Conservation (phyloP, 2,113 vertebrate species). For the Desmodus rotundus region DNA sequence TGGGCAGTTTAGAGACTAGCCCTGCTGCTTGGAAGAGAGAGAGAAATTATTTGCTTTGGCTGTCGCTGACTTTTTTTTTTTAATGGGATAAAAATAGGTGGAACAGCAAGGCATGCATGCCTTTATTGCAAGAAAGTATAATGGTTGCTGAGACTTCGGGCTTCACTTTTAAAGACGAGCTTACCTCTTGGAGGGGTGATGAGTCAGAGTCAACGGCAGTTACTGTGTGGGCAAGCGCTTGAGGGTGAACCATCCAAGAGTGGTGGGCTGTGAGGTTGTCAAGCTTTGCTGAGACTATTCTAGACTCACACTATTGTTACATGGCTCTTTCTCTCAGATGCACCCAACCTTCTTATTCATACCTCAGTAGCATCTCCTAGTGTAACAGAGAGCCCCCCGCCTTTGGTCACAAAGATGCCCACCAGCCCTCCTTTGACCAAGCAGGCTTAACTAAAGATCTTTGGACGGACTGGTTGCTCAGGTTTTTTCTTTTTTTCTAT, state of each 20-base stretch:
- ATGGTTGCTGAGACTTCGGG: slow-evolving; percentile 25
- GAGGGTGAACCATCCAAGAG: background rate
- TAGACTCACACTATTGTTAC: background rate
- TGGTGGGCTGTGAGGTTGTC: background rate
- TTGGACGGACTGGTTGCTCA: slow-evolving; percentile 14
- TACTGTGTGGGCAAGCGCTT: background rate
- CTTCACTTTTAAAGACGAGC: slow-evolving; percentile 30
- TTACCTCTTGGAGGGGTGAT: slow-evolving; percentile 59
- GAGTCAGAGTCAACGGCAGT: slow-evolving; percentile 43
- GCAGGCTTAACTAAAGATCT: background rate
- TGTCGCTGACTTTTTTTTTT: slow-evolving; percentile 64
- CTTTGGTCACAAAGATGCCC: background rate
- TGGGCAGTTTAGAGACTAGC: background rate
- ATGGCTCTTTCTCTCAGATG: background rate
- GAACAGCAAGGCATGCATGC: slow-evolving; percentile 66
- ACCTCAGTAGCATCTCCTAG: background rate
- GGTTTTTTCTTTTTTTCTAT: background rate
- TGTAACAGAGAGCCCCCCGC: background rate
- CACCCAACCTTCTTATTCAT: background rate
- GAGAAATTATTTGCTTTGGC: slow-evolving; percentile 59
- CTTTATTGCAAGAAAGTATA: slow-evolving; percentile 63
- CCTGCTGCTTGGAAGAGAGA: background rate
- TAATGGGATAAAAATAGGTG: slow-evolving; percentile 74
- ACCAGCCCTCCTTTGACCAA: background rate
- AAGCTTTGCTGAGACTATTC: slow-evolving; percentile 56